Evolutionary conservation across 2,113 vertebrate genomes (phyloP).

Genomic region (Pseudorhombus dupliciocellatus): DNA sequence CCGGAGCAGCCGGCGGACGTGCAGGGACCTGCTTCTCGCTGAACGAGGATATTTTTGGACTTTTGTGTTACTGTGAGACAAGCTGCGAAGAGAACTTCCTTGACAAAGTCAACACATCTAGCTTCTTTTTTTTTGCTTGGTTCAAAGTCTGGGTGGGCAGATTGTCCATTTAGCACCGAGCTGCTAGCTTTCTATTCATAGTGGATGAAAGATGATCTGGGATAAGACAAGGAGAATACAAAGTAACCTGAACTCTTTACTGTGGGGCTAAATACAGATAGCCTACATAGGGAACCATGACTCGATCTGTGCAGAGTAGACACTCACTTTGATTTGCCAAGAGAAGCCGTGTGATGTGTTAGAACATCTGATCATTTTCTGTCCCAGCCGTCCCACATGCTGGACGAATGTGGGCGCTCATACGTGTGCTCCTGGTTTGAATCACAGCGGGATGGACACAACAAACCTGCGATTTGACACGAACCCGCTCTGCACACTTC

Average conservation of each 20-base stretch:
- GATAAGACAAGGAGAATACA: constrained; percentile 2
- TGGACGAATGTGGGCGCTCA: not conserved
- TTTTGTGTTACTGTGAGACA: constrained; percentile 43
- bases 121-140: constrained; percentile 8
- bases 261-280: constrained; percentile 52
- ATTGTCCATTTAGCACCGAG: constrained; percentile 7
- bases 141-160: constrained; percentile 1
- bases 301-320: not conserved
- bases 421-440: constrained; percentile 2
- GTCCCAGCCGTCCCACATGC: not conserved
- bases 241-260: constrained; percentile 26
- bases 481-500: constrained; percentile 2
- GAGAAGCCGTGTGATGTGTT: no score
- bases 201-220: not conserved
- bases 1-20: constrained; percentile 44
- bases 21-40: constrained; percentile 57
- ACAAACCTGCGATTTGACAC: constrained; percentile 20
- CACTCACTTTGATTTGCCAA: not conserved
- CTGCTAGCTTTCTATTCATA: constrained; percentile 15
- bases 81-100: constrained; percentile 39
- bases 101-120: constrained; percentile 31
- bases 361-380: not conserved
- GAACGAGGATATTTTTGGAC: constrained; percentile 62
- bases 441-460: constrained; percentile 1
- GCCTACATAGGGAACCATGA: constrained; percentile 54